Evolutionary conservation across 2,797 vertebrate species (phyloP), one percentile per base, ranked within the genome.

Genomic region (Falco columbarius): DNA sequence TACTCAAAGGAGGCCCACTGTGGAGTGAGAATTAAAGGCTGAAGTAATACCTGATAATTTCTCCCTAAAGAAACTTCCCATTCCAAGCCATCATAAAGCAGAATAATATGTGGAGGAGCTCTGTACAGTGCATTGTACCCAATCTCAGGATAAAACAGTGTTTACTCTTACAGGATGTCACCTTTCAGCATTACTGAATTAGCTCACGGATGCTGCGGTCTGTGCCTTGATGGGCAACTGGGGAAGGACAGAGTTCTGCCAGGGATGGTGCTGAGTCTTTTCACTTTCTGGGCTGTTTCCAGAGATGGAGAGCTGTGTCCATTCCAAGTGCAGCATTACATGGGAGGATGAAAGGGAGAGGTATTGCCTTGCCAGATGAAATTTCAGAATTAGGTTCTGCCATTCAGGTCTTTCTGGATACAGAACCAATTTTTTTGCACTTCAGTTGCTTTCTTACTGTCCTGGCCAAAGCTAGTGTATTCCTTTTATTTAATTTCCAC

Each of bases 11-110:
- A 92, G 79, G 51, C 74, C 75, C 72, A 91, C 83, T 67, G 91
- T 74, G 89, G 92, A 93, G 86, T 86, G 92, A 90, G 95, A 89
- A 81, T 93, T 94, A 80, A 85, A 89, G 95, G 70, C 94, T 95
- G 83, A 94, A 96, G 93, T 82, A 95, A 92, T 92, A 92, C 66
- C 89, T 95, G 77, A 89, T 81, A 93, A 86, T 91, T 91, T 91
- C 46, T 96, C 84, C 89, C 86, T 82, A 68, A 86, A 92, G 74
- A 92, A 95, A 82, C 83, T 94, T 86, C 88, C 83, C 85, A 65
- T 95, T 82, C 90, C 85, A 93, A 73, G 51, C 62, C 65, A n/a
- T 90, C 71, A 16, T 51, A 51, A 71, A 92, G 38, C 81, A 65
- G 58, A 87, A 76, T 58, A 68, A 30, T 67, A 47, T 3, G 16